Base-by-base conservation (phyloP, 2,113 vertebrate genomes). In the Alosa alosa region DNA sequence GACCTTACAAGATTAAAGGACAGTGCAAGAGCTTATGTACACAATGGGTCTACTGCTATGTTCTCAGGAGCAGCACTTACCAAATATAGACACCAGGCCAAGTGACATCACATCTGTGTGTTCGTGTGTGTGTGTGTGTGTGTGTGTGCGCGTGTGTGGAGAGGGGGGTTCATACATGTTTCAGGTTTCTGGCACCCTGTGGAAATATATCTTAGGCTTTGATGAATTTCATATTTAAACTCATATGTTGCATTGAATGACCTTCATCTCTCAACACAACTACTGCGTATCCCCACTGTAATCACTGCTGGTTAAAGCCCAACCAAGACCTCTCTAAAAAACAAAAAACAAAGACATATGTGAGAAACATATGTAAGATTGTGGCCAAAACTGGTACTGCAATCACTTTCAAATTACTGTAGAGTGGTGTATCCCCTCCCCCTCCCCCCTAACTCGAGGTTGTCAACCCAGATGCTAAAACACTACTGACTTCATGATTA, bases 281-380 rank as follows among this genome's bases (percentile, higher is more conserved):
- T 11, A 7, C 11, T 49, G n/a, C n/a, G 7, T 49, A 49, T 49
- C 47, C 47, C n/a, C 81, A 83, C 55, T 84, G 45, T 20, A 50
- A 3, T 36, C 52, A 84, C 36, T 81, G 22, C 86, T 87, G 41
- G 57, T 84, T 68, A 41, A 83, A 87, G 46, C 50, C 82, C 44
- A 0, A 49, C 6, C 47, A 49, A 49, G 47, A 49, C 11, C 47
- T 49, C 47, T n/a, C n/a, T n/a, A n/a, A n/a, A n/a, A n/a, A n/a
- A n/a, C n/a, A n/a, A n/a, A n/a, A n/a, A n/a, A n/a, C 11, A 49
- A 7, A 49, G 6, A 49, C 47, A 49, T 49, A 49, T 49, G 47
- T 1, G 11, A 49, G 6, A 49, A 49, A 49, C 2, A 49, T n/a
- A n/a, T n/a, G n/a, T n/a, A n/a, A n/a, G n/a, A n/a, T n/a, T n/a